Percentiles rank a stretch among this genome's conserved stretches.
These are phyloP conservation scores for Eulemur rubriventer DNA, from an alignment of 2,797 vertebrate genomes.

Conservation along the genomic window DNA sequence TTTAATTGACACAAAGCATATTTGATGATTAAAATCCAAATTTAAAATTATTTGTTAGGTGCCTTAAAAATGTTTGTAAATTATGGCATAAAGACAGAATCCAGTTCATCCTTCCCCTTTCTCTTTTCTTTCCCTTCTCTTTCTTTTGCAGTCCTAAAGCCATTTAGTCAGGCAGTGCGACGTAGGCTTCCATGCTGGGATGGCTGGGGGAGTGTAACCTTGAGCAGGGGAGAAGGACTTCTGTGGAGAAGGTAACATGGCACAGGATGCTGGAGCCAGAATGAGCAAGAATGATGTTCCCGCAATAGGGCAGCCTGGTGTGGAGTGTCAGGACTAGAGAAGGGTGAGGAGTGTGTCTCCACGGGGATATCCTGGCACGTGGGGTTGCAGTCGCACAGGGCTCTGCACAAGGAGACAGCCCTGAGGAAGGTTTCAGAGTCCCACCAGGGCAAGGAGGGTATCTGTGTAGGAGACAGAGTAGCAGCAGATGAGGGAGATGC, in stretches of 20 bases:
- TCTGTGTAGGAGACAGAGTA: background rate
- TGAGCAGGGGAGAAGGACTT: background rate
- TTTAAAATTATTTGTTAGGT: background rate
- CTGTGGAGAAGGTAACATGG: background rate
- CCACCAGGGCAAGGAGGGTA: accelerated
- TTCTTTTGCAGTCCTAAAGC: background rate
- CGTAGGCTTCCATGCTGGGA: background rate
- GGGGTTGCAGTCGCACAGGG: background rate
- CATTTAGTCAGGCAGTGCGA: background rate
- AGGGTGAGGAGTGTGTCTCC: background rate
- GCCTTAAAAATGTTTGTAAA: background rate
- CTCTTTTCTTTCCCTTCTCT: background rate
- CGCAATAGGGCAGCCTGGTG: background rate
- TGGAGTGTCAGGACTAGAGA: background rate
- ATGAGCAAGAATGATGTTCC: background rate
- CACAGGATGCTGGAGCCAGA: accelerated
- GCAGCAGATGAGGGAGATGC: background rate
- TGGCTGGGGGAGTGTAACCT: background rate
- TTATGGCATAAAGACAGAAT: background rate
- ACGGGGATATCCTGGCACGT: too few relatives aligned
- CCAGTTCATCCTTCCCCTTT: background rate
- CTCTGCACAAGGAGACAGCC: background rate
- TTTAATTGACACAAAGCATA: background rate
- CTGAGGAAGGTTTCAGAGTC: background rate
- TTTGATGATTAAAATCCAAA: background rate